phyloP scores from a whole-genome alignment of 2,113 vertebrate species.

The Aldabrachelys gigantea region DNA sequence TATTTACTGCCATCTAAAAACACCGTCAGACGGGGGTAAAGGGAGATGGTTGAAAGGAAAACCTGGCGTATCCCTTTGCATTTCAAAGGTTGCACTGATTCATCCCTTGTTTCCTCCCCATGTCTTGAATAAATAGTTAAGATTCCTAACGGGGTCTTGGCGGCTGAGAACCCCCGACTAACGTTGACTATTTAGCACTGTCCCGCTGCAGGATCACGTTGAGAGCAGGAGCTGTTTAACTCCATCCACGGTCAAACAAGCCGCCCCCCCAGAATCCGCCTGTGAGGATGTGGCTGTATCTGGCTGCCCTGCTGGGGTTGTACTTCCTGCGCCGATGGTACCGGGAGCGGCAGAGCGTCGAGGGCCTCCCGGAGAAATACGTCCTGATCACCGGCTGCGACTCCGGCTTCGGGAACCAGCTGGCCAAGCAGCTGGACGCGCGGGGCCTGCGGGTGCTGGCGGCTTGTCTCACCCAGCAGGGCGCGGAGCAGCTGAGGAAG shows the following conservation, averaged over 20 bases:
- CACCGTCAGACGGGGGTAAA: too few relatives aligned
- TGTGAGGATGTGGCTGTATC: neutral
- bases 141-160: too few relatives aligned
- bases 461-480: slow-evolving; percentile 83
- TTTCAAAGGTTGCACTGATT: too few relatives aligned
- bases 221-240: neutral
- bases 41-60: too few relatives aligned
- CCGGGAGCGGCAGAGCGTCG: slow-evolving; percentile 62
- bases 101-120: too few relatives aligned
- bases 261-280: neutral
- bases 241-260: too few relatives aligned
- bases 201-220: neutral
- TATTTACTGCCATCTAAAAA: too few relatives aligned
- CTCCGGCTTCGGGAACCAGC: slow-evolving; percentile 87
- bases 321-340: slow-evolving; percentile 70
- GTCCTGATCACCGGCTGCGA: slow-evolving; percentile 92
- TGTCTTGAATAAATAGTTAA: too few relatives aligned
- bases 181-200: too few relatives aligned
- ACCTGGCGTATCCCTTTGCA: too few relatives aligned
- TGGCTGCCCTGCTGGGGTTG: slow-evolving; percentile 38
- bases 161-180: too few relatives aligned
- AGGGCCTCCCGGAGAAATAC: slow-evolving; percentile 74
- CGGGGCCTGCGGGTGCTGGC: slow-evolving; percentile 85
- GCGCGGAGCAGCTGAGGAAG: slow-evolving; percentile 76
- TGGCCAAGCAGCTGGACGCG: slow-evolving; percentile 84